Base-by-base conservation (phyloP, 2,888 invertebrate species). In the Drosophila mercatorum region DNA sequence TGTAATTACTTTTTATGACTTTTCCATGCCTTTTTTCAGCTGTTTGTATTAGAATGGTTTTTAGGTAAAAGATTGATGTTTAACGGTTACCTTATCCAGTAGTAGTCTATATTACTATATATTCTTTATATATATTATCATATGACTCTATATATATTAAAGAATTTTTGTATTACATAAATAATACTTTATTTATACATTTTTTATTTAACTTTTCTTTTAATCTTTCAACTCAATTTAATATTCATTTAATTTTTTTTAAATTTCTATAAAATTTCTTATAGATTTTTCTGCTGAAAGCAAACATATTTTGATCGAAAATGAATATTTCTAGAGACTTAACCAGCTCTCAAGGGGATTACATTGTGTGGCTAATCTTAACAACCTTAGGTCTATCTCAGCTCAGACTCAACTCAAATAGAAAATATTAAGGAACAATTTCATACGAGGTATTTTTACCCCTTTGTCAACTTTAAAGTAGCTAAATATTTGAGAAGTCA, bases 401-500 rank as follows among this genome's bases (percentile, higher is more conserved):
- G 0, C 11, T 34, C 17, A 34, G 11, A 6, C 17, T 36, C 11
- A 34, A 4, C 17, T 40, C 51, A 36, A 31, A 41, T 31, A 43
- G 22, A 22, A 57, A 64, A 60, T 60, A n/a, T 46, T 12, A 61
- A 61, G 51, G 31, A n/a, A 60, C 28, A 63, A 41, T 38, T 40
- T 31, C 11, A 26, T 38, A 53, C 26, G 12, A 52, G 3, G 17
- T 57, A 57, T 1, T 14, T 26, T 22, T 22, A 22, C 1, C 41
- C 46, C 26, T 46, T 14, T 14, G 22, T 31, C 14, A 17, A 17
- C 51, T 41, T 36, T 31, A 56, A 71, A 59, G 58, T 52, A 49
- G n/a, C 44, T 40, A 34, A 77, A 46, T 65, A 60, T 75, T 75
- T 59, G 22, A 43, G 34, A 34, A 51, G 38, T 22, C 44, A 5